A percentile compares a stretch with the other conserved stretches of the same genome.
Conservation (phyloP, 2,113 vertebrate genomes). For the Eptesicus fuscus region DNA sequence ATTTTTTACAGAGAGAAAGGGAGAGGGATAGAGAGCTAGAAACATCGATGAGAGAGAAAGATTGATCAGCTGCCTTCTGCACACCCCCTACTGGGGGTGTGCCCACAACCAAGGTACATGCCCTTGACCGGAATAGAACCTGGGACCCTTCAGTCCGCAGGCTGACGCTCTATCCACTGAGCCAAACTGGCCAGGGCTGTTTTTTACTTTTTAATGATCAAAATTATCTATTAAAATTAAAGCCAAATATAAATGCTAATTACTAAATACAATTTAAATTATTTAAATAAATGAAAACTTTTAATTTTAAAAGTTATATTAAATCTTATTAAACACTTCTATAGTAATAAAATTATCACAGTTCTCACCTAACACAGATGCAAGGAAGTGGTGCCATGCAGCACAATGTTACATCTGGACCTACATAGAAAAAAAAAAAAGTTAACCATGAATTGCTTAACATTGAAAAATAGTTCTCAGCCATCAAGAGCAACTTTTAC, state of each 20-base stretch:
- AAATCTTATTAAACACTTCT: not conserved
- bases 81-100: too few relatives aligned
- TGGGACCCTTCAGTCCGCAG: too few relatives aligned
- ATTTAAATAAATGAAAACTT: not conserved
- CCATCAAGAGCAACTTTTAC: not conserved
- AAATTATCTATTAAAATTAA: not conserved
- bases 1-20: too few relatives aligned
- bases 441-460: not conserved
- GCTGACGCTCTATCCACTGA: too few relatives aligned
- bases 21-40: too few relatives aligned
- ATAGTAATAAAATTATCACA: not conserved
- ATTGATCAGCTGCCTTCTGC: too few relatives aligned
- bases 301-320: not conserved
- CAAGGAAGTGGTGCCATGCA: not conserved
- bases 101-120: too few relatives aligned
- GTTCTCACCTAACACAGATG: not conserved
- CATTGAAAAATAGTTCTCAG: not conserved
- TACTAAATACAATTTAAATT: not conserved
- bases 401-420: not conserved
- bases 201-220: not conserved
- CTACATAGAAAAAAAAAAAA: not conserved
- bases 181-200: too few relatives aligned
- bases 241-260: not conserved
- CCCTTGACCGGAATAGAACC: too few relatives aligned
- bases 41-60: too few relatives aligned